Evolutionary conservation across 2,113 vertebrate species (phyloP), one percentile per base, ranked within the genome.

Genomic region (Pampusana beccarii): DNA sequence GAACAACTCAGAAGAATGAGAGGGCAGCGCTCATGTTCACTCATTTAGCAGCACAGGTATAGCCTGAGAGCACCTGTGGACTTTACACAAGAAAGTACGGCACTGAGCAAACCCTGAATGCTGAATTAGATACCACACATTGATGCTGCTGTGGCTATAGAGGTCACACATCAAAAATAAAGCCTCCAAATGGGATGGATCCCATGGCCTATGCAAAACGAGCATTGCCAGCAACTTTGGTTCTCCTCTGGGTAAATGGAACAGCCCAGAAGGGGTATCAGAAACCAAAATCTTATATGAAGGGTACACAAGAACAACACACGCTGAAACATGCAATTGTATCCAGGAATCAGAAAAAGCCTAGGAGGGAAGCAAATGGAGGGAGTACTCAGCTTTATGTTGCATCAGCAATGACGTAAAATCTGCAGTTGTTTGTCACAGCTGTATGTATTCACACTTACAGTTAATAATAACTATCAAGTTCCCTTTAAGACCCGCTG

Each of bases 401-500:
- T 78, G 25, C 64, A 78, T 92, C 88, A 84, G 34, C 53, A 91
- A 72, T 24, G 56, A 67, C 38, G 9, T 21, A 89, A 74, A 92
- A 90, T 78, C 73, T 93, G 71, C 78, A 75, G 13, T 31, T 65
- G 69, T 72, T 92, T 58, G 86, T 84, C 65, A 48, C 88, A 74
- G 77, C 67, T 87, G 18, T 56, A 65, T 3, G n/a, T 57, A 72
- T 46, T 87, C 78, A 79, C 79, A 67, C 42, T 92, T 85, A 58
- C 71, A 89, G 69, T 92, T 96, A 97, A 94, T 96, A 96, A 91
- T 77, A 95, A 96, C 94, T 87, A 91, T 93, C 77, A 65, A 61
- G 79, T n/a, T 95, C 66, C 50, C 65, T 90, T 95, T 72, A 75
- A 96, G 82, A 88, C 31, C 80, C 18, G 23, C 91, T 85, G 69